Evolutionary conservation across 2,888 invertebrate genomes (phyloP).

Genomic region (Nomada goodeniana): DNA sequence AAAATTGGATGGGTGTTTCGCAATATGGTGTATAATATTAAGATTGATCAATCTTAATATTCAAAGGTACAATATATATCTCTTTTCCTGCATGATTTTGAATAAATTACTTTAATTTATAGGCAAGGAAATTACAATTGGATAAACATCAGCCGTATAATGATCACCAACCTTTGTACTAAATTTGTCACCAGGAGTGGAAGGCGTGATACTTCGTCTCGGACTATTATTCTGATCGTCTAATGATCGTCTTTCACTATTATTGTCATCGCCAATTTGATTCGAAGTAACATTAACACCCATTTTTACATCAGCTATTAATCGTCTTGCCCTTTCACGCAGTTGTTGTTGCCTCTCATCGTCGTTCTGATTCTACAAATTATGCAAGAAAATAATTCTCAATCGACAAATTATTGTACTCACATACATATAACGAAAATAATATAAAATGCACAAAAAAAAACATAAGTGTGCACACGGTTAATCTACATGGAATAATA

Average conservation of each 20-base stretch:
- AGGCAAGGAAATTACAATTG: too few species aligned
- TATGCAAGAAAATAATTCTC: background rate
- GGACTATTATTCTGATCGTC: conserved; percentile 84
- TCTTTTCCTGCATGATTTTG: too few species aligned
- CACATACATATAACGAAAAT: background rate
- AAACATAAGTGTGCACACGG: conserved; percentile 9
- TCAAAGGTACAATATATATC: background rate
- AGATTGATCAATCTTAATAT: conserved; percentile 1
- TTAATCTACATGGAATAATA: conserved; percentile 40
- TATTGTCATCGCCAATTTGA: conserved; percentile 82
- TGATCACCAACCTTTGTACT: conserved; percentile 78
- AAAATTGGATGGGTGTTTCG: background rate
- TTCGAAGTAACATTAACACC: conserved; percentile 84
- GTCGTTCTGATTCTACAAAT: conserved; percentile 87
- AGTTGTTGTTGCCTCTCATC: conserved; percentile 94
- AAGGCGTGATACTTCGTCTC: conserved; percentile 81
- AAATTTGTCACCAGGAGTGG: conserved; percentile 81
- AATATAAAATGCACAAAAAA: background rate
- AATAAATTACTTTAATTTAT: too few species aligned
- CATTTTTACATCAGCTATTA: conserved; percentile 94
- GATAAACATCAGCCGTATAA: too few species aligned
- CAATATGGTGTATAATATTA: background rate
- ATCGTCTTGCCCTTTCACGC: conserved; percentile 93
- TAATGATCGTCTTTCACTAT: conserved; percentile 79
- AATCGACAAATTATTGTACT: background rate